A percentile compares a stretch with the other conserved stretches of the same genome.
phyloP scores from a whole-genome alignment of 2,113 vertebrate species.

The Cnemophilus loriae region DNA sequence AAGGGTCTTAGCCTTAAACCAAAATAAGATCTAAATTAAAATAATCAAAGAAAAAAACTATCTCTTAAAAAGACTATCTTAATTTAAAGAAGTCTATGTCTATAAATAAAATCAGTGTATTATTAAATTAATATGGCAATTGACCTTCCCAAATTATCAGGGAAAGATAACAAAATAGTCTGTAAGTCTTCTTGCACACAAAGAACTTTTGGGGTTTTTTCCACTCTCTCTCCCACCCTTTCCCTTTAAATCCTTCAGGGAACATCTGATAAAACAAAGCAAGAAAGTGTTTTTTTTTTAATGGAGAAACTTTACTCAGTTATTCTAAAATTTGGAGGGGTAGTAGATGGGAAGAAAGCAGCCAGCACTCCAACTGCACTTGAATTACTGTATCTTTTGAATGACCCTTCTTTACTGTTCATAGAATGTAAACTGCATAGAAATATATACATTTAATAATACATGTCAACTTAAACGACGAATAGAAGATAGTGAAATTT shows the following conservation, averaged over 20 bases:
- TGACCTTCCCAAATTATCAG: neutral
- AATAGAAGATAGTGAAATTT: neutral
- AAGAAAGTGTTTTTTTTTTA: neutral
- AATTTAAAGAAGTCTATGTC: neutral
- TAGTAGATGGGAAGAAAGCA: neutral
- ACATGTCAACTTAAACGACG: neutral
- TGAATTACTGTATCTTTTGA: neutral
- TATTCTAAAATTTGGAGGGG: neutral
- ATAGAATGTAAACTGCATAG: neutral
- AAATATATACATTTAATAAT: neutral
- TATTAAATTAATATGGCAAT: neutral
- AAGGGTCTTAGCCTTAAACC: neutral
- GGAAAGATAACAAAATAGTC: neutral
- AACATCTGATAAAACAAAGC: neutral
- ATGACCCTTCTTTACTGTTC: neutral
- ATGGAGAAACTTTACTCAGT: neutral
- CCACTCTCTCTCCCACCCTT: fast-evolving
- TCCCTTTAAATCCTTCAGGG: neutral
- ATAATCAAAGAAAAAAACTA: neutral
- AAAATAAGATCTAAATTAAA: neutral
- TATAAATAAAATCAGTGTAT: neutral
- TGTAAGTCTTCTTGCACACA: neutral
- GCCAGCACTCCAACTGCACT: neutral
- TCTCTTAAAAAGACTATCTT: neutral
- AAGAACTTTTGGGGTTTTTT: neutral